phyloP scores from a whole-genome alignment of 1,140 invertebrate genomes.

The Papilio polyxenes region DNA sequence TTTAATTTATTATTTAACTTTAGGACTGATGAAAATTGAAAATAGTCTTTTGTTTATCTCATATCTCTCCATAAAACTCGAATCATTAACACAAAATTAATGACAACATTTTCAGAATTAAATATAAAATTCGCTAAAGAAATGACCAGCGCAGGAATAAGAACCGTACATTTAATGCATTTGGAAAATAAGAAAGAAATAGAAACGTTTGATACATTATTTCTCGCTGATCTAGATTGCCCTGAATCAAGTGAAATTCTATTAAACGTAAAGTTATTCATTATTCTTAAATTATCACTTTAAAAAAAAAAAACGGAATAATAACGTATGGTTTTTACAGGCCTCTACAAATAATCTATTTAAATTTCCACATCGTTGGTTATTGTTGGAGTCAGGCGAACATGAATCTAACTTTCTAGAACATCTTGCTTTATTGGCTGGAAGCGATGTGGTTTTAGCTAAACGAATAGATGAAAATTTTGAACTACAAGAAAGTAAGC shows the following conservation, averaged over 20 bases:
- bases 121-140: slow-evolving; percentile 51
- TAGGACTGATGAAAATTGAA: too few species aligned
- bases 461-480: slow-evolving; percentile 46
- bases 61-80: too few species aligned
- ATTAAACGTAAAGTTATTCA: slow-evolving; percentile 50
- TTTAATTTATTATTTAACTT: too few species aligned
- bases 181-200: slow-evolving; percentile 38
- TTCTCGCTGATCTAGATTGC: slow-evolving; percentile 58
- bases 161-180: slow-evolving; percentile 38
- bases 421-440: slow-evolving; percentile 51
- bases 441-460: slow-evolving; percentile 65
- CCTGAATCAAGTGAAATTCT: slow-evolving; percentile 42
- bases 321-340: slow-evolving; percentile 41
- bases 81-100: neutral
- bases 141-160: slow-evolving; percentile 47
- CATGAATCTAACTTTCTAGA: slow-evolving; percentile 37
- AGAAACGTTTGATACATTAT: slow-evolving; percentile 49
- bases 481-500: slow-evolving; percentile 61
- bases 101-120: slow-evolving; percentile 47
- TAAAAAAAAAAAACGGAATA: neutral
- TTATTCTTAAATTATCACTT: neutral
- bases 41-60: too few species aligned
- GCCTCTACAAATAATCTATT: slow-evolving; percentile 46
- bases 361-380: slow-evolving; percentile 60
- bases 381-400: slow-evolving; percentile 46